Conservation (phyloP, 2,888 invertebrate genomes). For the Harpalus rubripes region DNA sequence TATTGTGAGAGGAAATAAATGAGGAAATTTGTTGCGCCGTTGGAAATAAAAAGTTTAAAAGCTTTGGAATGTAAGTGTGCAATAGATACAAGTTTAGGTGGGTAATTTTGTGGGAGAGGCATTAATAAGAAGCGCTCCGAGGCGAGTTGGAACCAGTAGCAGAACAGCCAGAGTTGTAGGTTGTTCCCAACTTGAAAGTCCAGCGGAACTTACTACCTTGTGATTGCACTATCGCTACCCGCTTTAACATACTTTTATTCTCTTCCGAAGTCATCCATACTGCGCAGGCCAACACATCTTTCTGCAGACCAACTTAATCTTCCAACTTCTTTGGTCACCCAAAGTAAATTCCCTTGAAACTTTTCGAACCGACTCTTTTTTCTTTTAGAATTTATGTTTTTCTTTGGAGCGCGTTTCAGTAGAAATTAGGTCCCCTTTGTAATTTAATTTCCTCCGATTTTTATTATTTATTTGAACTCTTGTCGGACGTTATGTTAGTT, state of each 20-base stretch:
- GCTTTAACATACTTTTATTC: slow-evolving; percentile 62
- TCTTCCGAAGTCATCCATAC: slow-evolving; percentile 61
- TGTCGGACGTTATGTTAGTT: slow-evolving; percentile 44
- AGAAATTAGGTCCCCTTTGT: slow-evolving; percentile 60
- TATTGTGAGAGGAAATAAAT: background rate
- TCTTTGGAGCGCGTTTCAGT: slow-evolving; percentile 46
- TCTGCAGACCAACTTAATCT: slow-evolving; percentile 57
- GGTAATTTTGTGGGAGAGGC: slow-evolving; percentile 31
- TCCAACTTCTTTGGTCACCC: slow-evolving; percentile 62
- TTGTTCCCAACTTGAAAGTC: slow-evolving; percentile 55
- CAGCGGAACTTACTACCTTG: slow-evolving; percentile 55
- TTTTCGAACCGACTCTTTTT: slow-evolving; percentile 54
- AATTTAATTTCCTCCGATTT: slow-evolving; percentile 59
- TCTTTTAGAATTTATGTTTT: slow-evolving; percentile 63
- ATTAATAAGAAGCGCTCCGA: slow-evolving; percentile 45
- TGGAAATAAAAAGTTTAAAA: slow-evolving; percentile 13
- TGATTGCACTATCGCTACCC: slow-evolving; percentile 55
- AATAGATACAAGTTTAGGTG: slow-evolving; percentile 43
- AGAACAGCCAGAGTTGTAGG: slow-evolving; percentile 43
- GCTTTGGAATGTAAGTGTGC: slow-evolving; percentile 17
- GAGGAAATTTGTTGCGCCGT: background rate
- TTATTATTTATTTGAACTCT: slow-evolving; percentile 56
- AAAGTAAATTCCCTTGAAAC: slow-evolving; percentile 65
- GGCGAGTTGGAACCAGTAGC: slow-evolving; percentile 3
- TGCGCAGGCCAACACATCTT: slow-evolving; percentile 49